Base-by-base conservation (phyloP, 2,888 invertebrate genomes). In the Ectobius pallidus region DNA sequence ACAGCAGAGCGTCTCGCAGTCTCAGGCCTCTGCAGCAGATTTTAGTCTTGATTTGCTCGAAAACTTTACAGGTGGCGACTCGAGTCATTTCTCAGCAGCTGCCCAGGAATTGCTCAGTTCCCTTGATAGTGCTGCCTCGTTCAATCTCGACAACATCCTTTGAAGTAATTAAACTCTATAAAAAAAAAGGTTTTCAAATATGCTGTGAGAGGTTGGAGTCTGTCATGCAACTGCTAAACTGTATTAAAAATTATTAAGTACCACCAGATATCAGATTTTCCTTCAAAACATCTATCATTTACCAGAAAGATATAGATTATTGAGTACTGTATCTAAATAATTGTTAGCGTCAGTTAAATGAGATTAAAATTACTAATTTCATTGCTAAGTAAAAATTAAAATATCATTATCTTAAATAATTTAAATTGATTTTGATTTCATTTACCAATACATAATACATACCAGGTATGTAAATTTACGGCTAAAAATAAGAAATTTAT, bases 21-120 rank as follows among this genome's bases (percentile, higher is more conserved):
- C 72, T 22, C 55, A 70, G 16, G 72, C 63, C 27, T 49, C 73
- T 20, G 81, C 87, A 6, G 81, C 84, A 6, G 93, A 94, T 84
- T 92, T 95, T 83, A 91, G 90, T 83, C 88, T 95, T 79, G 94
- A 95, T 86, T 93, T 94, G 85, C 87, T 94, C 75, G 95, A 95
- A 82, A 92, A 91, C 84, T 88, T 95, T 82, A 90, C 91, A 71
- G 86, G 91, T 78, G 87, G 88, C 68, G 94, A 95, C 83, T 88
- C 92, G 74, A 88, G 88, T 80, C 90, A 89, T 80, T 91, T 93
- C 83, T 90, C 92, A 78, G 92, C 76, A 46, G 78, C 77, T 52
- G 77, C 93, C 73, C 93, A 94, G 82, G 94, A 94, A 81, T 85
- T 94, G 76, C 87, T 94, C 78, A 94, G 91, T 84, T 93, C 93